phyloP scores from a whole-genome alignment of 1,140 invertebrate genomes.

The Thaumatotibia leucotreta region DNA sequence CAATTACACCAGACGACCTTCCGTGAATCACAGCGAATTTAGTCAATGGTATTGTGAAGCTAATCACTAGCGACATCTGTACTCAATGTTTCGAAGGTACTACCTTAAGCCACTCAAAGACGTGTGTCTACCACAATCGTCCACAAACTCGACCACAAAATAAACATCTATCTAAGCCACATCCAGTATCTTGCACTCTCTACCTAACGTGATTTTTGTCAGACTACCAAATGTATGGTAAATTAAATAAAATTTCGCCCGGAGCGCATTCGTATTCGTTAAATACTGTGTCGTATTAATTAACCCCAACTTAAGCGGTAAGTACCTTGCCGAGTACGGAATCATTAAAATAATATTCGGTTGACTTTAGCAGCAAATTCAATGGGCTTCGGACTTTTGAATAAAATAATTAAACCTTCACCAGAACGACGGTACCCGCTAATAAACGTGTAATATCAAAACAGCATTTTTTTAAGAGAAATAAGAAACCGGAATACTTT shows the following conservation, averaged over 20 bases:
- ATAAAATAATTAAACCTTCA: background rate
- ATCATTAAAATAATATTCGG: slow-evolving; percentile 23
- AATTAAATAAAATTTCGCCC: slow-evolving; percentile 55
- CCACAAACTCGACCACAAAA: too few relatives aligned
- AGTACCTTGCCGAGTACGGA: slow-evolving; percentile 15
- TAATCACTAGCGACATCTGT: too few relatives aligned
- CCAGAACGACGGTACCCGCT: slow-evolving; percentile 26
- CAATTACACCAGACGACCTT: too few relatives aligned
- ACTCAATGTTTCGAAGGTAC: too few relatives aligned
- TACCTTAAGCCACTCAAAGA: too few relatives aligned
- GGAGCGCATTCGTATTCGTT: background rate
- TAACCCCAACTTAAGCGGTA: slow-evolving; percentile 24
- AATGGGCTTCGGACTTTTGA: background rate
- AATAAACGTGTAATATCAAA: too few relatives aligned
- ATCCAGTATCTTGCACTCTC: slow-evolving; percentile 26
- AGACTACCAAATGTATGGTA: slow-evolving; percentile 46
- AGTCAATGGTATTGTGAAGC: too few relatives aligned
- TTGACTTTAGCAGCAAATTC: background rate
- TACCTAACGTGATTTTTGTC: slow-evolving; percentile 50
- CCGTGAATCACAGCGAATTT: too few relatives aligned
- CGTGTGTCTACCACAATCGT: too few relatives aligned
- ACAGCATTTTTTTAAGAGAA: too few relatives aligned
- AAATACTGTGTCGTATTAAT: slow-evolving; percentile 43
- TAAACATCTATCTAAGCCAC: background rate
- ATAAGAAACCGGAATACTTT: too few relatives aligned